Conservation (phyloP, 2,797 vertebrate species). For the Nannoperca australis region DNA sequence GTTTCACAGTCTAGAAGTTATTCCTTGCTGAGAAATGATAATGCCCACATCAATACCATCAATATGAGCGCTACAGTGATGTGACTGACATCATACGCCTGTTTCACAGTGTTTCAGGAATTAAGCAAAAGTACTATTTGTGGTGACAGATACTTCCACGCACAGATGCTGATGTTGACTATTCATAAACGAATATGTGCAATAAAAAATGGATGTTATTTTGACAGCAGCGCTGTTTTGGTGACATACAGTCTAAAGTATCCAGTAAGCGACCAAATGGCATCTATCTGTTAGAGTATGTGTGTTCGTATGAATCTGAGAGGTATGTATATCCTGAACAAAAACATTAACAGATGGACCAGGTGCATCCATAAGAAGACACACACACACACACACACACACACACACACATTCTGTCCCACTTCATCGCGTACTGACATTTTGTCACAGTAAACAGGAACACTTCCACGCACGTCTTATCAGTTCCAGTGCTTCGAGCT, state of each 20-base stretch:
- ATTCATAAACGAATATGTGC: neutral
- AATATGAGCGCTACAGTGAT: neutral
- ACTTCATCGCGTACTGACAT: conserved; percentile 52
- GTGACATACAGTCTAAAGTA: neutral
- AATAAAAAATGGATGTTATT: conserved; percentile 12
- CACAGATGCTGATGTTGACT: neutral
- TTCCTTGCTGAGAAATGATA: neutral
- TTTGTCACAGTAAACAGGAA: conserved; percentile 48
- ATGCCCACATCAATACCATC: conserved; percentile 5
- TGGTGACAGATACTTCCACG: neutral
- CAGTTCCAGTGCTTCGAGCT: conserved; percentile 33
- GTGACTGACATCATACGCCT: neutral
- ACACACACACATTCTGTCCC: conserved; percentile 25
- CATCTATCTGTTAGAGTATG: neutral
- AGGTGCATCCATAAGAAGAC: neutral
- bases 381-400: conserved; percentile 15
- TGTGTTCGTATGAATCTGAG: conserved; percentile 15
- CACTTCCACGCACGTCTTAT: conserved; percentile 23
- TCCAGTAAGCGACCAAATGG: neutral
- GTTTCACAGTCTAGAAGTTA: neutral
- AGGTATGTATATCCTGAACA: neutral
- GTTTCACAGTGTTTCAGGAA: neutral
- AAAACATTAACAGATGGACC: conserved; percentile 32
- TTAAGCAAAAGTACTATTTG: neutral
- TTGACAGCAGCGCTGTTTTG: neutral